Conservation (phyloP, 2,113 vertebrate genomes). For the Lasiurus cinereus region DNA sequence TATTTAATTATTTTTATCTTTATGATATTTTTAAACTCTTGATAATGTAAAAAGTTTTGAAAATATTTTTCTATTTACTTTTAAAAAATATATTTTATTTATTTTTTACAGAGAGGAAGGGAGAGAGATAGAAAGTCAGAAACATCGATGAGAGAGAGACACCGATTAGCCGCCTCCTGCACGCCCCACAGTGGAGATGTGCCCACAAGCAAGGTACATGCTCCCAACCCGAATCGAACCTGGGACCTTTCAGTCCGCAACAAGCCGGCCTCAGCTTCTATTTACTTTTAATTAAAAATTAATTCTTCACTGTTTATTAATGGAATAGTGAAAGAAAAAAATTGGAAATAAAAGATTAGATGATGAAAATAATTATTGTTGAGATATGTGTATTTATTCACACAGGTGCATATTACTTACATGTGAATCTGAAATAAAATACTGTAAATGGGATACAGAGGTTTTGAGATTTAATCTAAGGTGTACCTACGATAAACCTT, state of each 20-base stretch:
- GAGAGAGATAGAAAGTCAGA: too few species aligned
- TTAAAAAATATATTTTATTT: too few species aligned
- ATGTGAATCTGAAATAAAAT: conserved; percentile 32
- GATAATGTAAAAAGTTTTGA: neutral
- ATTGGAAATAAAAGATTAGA: neutral
- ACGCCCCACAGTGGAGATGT: too few species aligned
- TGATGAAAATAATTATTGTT: neutral
- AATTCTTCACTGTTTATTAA: neutral
- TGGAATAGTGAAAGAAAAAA: neutral
- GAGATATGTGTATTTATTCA: neutral
- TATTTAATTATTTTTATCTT: conserved; percentile 38
- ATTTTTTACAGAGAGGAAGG: too few species aligned
- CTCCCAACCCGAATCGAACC: too few species aligned
- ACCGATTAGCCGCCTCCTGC: too few species aligned
- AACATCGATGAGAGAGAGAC: too few species aligned
- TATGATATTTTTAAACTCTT: conserved; percentile 50
- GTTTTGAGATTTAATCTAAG: neutral
- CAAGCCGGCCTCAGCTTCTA: too few species aligned
- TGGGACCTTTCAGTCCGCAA: too few species aligned
- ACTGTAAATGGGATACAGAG: neutral
- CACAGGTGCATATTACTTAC: conserved; percentile 33
- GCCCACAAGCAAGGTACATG: too few species aligned
- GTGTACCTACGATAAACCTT: neutral
- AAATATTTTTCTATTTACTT: neutral
- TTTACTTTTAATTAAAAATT: conserved; percentile 32